Conservation (phyloP, 1,140 invertebrate genomes). For the Anastrepha ludens region DNA sequence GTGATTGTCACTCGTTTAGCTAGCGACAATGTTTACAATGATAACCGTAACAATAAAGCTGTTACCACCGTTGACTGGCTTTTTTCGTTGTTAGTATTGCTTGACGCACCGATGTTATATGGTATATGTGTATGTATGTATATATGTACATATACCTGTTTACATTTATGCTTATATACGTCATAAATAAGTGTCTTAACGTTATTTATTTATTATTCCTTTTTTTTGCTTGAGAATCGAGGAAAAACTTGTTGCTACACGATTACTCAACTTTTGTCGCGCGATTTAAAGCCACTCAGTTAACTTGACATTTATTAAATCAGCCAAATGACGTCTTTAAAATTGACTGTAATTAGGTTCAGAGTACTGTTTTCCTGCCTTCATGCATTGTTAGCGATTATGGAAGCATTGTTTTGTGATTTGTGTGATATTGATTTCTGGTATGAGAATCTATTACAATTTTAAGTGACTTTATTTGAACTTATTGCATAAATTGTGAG, state of each 20-base stretch:
- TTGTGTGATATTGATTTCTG: conserved; percentile 27
- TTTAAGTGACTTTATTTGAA: background rate
- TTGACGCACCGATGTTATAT: background rate
- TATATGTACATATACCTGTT: background rate
- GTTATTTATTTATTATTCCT: background rate
- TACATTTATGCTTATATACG: background rate
- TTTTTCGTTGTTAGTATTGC: background rate
- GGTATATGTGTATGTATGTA: background rate
- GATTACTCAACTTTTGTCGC: conserved; percentile 26
- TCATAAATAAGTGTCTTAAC: conserved; percentile 10
- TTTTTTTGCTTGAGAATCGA: background rate
- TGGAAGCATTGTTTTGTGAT: background rate
- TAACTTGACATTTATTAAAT: conserved; percentile 41
- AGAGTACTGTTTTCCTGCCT: conserved; percentile 43
- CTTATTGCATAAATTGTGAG: too few species aligned
- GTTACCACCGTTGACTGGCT: background rate
- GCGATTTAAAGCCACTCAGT: conserved; percentile 17
- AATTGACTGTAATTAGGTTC: conserved; percentile 20
- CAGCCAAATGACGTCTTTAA: background rate
- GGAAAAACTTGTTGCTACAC: conserved; percentile 5
- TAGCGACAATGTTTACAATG: background rate
- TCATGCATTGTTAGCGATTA: background rate
- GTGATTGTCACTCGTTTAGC: background rate
- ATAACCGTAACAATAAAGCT: conserved; percentile 21
- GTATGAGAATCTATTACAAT: background rate